phyloP scores from a whole-genome alignment of 2,113 vertebrate species.

The Eptesicus fuscus region DNA sequence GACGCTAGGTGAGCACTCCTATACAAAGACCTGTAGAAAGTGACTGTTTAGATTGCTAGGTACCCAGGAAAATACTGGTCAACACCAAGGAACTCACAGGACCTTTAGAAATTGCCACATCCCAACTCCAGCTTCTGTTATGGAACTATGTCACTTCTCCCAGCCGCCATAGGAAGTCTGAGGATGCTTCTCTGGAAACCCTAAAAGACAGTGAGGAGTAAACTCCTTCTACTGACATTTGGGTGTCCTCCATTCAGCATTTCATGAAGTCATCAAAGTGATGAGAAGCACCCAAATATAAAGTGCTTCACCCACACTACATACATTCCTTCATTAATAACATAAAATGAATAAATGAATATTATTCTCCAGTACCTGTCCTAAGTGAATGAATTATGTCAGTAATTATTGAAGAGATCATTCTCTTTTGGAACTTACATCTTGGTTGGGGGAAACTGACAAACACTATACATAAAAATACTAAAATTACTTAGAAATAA shows the following conservation, averaged over 20 bases:
- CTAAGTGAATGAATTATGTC: not conserved
- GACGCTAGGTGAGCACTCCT: rapidly evolving
- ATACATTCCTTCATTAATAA: not conserved
- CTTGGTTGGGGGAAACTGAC: not conserved
- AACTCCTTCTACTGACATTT: not conserved
- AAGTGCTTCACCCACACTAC: not conserved
- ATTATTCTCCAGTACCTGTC: not conserved
- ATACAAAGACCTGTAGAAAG: not conserved
- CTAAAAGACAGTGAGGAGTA: not conserved
- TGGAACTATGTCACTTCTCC: not conserved
- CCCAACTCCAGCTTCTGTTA: not conserved
- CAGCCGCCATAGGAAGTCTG: not conserved
- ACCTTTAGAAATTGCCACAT: not conserved
- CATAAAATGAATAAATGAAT: not conserved
- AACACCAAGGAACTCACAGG: not conserved
- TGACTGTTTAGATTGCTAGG: not conserved
- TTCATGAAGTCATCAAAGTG: not conserved
- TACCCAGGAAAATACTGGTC: not conserved
- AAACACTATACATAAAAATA: not conserved
- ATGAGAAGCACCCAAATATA: not conserved
- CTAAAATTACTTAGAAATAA: not conserved
- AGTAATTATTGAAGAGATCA: not conserved
- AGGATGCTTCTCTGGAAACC: not conserved
- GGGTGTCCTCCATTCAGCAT: not conserved
- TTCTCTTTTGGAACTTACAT: not conserved